A percentile compares a stretch with the other conserved stretches of the same genome.
phyloP scores from a whole-genome alignment of 2,113 vertebrate species.

The Mobula hypostoma region DNA sequence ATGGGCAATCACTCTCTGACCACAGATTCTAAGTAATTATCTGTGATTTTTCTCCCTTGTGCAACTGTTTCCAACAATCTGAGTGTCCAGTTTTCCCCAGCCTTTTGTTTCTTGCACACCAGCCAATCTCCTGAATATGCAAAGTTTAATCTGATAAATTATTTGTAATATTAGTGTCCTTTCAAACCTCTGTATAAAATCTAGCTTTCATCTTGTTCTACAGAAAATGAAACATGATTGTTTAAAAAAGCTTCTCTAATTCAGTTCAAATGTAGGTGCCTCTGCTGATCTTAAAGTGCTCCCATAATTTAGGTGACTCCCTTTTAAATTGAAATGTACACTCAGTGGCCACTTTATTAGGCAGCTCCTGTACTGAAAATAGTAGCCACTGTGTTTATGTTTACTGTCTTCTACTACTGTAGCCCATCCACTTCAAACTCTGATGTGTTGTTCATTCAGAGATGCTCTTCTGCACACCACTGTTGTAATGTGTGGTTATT shows the following conservation, averaged over 20 bases:
- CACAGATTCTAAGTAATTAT: too few relatives aligned
- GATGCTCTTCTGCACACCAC: too few relatives aligned
- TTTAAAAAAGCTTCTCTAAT: background rate
- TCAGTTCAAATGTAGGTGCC: background rate
- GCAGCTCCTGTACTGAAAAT: too few relatives aligned
- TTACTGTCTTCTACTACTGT: too few relatives aligned
- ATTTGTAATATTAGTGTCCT: background rate
- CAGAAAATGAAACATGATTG: background rate
- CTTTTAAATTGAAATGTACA: background rate
- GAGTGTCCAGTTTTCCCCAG: background rate
- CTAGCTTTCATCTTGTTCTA: background rate
- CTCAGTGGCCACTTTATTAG: too few relatives aligned
- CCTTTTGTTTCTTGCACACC: background rate
- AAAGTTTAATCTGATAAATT: background rate
- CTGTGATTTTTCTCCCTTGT: too few relatives aligned
- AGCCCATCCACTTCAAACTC: too few relatives aligned
- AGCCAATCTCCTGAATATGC: background rate
- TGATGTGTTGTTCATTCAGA: too few relatives aligned
- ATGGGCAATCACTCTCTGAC: too few relatives aligned
- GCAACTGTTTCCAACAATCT: too few relatives aligned
- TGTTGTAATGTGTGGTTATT: too few relatives aligned
- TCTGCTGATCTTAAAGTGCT: background rate
- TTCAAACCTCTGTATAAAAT: background rate
- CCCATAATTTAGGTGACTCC: background rate
- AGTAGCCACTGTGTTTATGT: too few relatives aligned